A percentile compares a stretch with the other conserved stretches of the same genome.
Conservation (phyloP, 2,113 vertebrate genomes). For the Scolopax mira region DNA sequence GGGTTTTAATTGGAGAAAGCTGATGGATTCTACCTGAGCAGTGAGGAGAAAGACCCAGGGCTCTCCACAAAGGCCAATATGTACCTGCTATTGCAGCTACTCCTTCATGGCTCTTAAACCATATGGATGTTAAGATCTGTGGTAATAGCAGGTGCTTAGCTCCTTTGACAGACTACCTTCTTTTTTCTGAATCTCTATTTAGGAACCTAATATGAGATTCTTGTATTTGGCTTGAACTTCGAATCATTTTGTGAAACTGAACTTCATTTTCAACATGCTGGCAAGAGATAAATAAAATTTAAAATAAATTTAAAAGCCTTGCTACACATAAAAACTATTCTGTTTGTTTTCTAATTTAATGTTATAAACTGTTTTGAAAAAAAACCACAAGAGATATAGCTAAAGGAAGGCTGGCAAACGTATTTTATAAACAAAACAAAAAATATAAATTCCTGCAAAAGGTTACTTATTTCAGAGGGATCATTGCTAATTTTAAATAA, state of each 20-base stretch:
- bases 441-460: neutral
- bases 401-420: neutral
- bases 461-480: neutral
- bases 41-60: neutral
- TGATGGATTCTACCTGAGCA: neutral
- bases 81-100: neutral
- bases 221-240: neutral
- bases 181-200: neutral
- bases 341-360: neutral
- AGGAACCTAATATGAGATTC: neutral
- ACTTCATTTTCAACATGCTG: neutral
- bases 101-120: neutral
- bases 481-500: neutral
- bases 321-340: neutral
- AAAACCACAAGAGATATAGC: neutral
- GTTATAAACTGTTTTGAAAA: neutral
- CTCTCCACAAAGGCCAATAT: neutral
- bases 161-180: neutral
- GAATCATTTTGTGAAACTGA: neutral
- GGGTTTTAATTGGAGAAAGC: neutral
- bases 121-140: neutral
- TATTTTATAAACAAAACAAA: neutral
- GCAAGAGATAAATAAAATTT: neutral
- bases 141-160: neutral
- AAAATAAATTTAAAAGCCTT: neutral